Conservation (phyloP, 2,797 vertebrate species). For the Denticeps clupeoides region DNA sequence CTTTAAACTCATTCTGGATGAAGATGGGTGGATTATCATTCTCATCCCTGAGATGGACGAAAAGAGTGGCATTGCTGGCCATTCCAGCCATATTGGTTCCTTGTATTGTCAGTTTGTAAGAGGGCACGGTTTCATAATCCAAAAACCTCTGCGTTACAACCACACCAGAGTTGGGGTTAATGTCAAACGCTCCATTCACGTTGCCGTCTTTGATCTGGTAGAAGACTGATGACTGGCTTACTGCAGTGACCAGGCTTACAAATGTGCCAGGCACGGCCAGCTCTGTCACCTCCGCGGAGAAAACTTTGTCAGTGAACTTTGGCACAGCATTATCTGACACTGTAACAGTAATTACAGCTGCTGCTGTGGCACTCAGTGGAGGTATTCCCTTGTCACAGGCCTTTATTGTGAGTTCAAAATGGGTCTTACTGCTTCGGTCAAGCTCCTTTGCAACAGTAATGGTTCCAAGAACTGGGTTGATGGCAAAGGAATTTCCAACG, state of each 20-base stretch:
- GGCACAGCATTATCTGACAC: constrained; percentile 88
- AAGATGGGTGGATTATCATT: constrained; percentile 89
- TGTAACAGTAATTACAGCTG: constrained; percentile 72
- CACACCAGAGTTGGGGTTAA: constrained; percentile 92
- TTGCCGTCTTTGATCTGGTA: constrained; percentile 94
- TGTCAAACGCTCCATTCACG: constrained; percentile 65
- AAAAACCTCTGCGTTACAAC: constrained; percentile 73
- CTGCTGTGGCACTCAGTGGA: constrained; percentile 70
- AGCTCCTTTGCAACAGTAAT: constrained; percentile 84
- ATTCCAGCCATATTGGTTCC: constrained; percentile 93
- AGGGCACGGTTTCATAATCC: constrained; percentile 76
- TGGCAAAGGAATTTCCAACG: constrained; percentile 81
- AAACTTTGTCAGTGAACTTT: constrained; percentile 78
- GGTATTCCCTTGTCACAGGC: constrained; percentile 77
- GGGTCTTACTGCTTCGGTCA: constrained; percentile 72
- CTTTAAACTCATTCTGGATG: constrained; percentile 69
- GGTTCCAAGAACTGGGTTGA: constrained; percentile 81
- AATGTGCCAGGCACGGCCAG: constrained; percentile 67
- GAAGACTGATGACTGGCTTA: constrained; percentile 86
- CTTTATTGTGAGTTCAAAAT: constrained; percentile 80
- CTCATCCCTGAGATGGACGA: constrained; percentile 82
- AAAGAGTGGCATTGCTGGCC: constrained; percentile 71
- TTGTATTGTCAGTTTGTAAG: constrained; percentile 76
- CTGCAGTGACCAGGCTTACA: constrained; percentile 71
- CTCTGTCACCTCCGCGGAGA: constrained; percentile 83